Base-by-base conservation (phyloP, 1,140 invertebrate species). In the Plutomurus gul region DNA sequence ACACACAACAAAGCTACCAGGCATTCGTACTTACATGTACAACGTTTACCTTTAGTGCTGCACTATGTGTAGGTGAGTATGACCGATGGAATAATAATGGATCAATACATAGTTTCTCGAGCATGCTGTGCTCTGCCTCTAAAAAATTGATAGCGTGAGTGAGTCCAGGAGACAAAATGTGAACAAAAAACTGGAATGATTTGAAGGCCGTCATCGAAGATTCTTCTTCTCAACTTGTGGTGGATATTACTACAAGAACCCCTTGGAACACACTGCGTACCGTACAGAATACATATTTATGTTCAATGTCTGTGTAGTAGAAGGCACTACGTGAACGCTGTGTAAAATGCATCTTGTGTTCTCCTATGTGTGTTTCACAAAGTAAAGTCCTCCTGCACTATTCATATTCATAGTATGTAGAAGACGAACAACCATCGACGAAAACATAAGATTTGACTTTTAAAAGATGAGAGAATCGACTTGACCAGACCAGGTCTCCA, bases 121-220 rank as follows among this genome's bases (percentile, higher is more conserved):
- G 77, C 77, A 56, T 70, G 73, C 73, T 75, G 72, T 49, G 76
- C 30, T 18, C n/a, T 36, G 40, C 73, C 65, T 22, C 49, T 43
- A 65, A 75, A 80, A 79, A 78, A 80, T 65, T 76, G 79, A 80
- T 80, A 80, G 79, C 79, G 79, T 80, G 79, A 80, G 79, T 80
- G 79, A 80, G 79, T 80, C 79, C 72, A 33, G 75, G 79, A 76
- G 79, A 80, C 74, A 76, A 76, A 76, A 30, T 76, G 75, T 36
- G 46, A 51, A 70, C 33, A 71, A 80, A 80, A 80, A 80, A 80
- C 79, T 73, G 75, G 79, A 76, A 76, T 80, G 56, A 80, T 80
- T 76, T 80, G 79, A 80, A 80, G 79, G 79, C 75, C 79, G 79
- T 65, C 74, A 36, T 47, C 30, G 46, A 74, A 74, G 39, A 47